Evolutionary conservation across 2,113 vertebrate genomes (phyloP).

Genomic region (Gambusia affinis): DNA sequence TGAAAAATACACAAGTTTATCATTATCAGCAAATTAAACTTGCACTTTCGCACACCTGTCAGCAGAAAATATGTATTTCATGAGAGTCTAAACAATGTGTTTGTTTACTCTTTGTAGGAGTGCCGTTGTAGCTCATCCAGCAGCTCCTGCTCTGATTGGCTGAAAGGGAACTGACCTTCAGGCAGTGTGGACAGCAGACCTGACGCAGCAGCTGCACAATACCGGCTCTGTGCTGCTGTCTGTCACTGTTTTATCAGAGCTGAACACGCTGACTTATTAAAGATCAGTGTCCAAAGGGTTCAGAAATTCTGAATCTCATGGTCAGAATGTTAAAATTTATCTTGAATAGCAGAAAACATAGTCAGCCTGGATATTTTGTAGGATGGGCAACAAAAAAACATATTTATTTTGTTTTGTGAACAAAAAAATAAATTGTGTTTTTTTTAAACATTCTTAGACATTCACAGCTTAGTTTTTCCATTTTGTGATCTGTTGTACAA

Average conservation of each 20-base stretch:
- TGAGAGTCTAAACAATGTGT: conserved; percentile 20
- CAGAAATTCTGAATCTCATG: conserved; percentile 34
- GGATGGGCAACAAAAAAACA: background rate
- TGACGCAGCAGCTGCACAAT: conserved; percentile 42
- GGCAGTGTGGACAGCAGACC: conserved; percentile 44
- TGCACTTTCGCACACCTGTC: background rate
- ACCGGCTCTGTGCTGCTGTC: conserved; percentile 39
- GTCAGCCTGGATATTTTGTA: background rate
- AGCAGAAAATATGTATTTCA: background rate
- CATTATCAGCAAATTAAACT: no score
- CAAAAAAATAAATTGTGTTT: no score
- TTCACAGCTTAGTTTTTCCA: conserved; percentile 17
- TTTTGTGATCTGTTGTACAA: conserved; percentile 37
- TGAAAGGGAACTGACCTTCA: conserved; percentile 39
- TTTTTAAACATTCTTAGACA: background rate
- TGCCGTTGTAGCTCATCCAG: conserved; percentile 5
- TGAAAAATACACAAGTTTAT: background rate
- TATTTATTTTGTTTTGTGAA: background rate
- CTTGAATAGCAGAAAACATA: background rate
- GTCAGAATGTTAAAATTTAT: conserved; percentile 21
- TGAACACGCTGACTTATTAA: conserved; percentile 24
- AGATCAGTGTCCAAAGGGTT: conserved; percentile 10
- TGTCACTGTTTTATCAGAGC: conserved; percentile 44
- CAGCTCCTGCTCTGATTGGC: conserved; percentile 61
- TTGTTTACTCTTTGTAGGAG: conserved; percentile 15